These are phyloP conservation scores for Cranoglanis bouderius DNA, from an alignment of 2,113 vertebrate genomes.

Conservation along the genomic window DNA sequence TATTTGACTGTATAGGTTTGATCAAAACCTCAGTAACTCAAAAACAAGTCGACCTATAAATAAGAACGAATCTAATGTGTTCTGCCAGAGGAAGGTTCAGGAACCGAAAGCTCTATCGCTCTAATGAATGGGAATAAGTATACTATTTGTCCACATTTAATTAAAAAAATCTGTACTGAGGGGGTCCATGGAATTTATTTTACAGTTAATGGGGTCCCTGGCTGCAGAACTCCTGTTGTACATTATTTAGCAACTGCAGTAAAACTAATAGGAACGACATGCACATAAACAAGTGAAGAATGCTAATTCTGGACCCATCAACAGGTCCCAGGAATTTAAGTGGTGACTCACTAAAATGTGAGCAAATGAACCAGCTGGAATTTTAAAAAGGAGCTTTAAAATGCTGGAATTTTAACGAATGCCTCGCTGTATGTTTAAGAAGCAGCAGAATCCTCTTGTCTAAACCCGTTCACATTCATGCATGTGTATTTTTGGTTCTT, in stretches of 20 bases:
- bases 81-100: background rate
- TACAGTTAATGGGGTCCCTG: background rate
- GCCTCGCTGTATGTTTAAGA: slow-evolving; percentile 17
- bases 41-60: background rate
- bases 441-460: slow-evolving; percentile 1
- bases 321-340: background rate
- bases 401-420: slow-evolving; percentile 32
- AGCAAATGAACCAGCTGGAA: background rate
- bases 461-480: background rate
- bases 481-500: slow-evolving; percentile 38
- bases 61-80: background rate
- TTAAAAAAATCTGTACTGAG: background rate
- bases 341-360: background rate
- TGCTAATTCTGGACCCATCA: background rate
- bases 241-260: background rate
- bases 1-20: background rate
- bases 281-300: background rate
- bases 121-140: background rate
- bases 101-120: background rate
- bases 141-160: background rate
- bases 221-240: background rate
- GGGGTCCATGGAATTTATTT: background rate
- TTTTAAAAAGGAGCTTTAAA: background rate
- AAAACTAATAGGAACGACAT: background rate
- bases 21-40: background rate